These are phyloP conservation scores for Bostrychus sinensis DNA, from an alignment of 2,113 vertebrate genomes.

Conservation along the genomic window DNA sequence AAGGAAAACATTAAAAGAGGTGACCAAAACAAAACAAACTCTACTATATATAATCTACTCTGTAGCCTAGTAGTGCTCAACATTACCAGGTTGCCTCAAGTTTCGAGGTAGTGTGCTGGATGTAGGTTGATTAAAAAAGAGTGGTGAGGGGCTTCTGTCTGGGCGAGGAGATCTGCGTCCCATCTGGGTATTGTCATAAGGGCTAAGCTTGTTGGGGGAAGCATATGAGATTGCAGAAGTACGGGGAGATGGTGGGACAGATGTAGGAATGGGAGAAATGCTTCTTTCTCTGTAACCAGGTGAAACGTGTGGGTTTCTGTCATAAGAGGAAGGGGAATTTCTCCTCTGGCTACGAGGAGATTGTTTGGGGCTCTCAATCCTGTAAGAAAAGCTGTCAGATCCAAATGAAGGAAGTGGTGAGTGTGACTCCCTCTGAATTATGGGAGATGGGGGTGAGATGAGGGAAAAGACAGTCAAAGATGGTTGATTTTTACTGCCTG, in stretches of 20 bases:
- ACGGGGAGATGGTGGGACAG: background rate
- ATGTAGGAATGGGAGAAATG: slow-evolving; percentile 8
- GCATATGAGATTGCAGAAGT: background rate
- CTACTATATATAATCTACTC: too few relatives aligned
- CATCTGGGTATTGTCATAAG: slow-evolving; percentile 37
- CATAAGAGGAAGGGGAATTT: slow-evolving; percentile 15
- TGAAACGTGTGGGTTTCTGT: slow-evolving; percentile 17
- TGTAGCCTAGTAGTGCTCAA: too few relatives aligned
- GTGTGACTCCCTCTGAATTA: background rate
- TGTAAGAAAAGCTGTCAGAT: slow-evolving; percentile 28
- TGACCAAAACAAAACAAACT: background rate
- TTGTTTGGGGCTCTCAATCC: slow-evolving; percentile 47
- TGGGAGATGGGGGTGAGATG: slow-evolving; percentile 40
- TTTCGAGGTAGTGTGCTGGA: slow-evolving; percentile 69
- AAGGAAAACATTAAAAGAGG: background rate
- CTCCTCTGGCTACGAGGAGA: slow-evolving; percentile 40
- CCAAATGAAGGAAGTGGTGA: background rate
- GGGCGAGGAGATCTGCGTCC: slow-evolving; percentile 61
- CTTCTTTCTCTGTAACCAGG: slow-evolving; percentile 25
- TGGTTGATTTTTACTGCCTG: slow-evolving; percentile 4
- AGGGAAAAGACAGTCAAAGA: slow-evolving; percentile 14
- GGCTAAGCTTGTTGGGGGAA: slow-evolving; percentile 26
- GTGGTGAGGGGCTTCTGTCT: slow-evolving; percentile 67
- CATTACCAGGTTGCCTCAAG: slow-evolving; percentile 65
- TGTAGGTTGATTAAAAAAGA: slow-evolving; percentile 21